Percentiles rank a stretch among this genome's conserved stretches.
These are phyloP conservation scores for Mus spretus DNA, from an alignment of 2,797 vertebrate species.

Conservation along the genomic window DNA sequence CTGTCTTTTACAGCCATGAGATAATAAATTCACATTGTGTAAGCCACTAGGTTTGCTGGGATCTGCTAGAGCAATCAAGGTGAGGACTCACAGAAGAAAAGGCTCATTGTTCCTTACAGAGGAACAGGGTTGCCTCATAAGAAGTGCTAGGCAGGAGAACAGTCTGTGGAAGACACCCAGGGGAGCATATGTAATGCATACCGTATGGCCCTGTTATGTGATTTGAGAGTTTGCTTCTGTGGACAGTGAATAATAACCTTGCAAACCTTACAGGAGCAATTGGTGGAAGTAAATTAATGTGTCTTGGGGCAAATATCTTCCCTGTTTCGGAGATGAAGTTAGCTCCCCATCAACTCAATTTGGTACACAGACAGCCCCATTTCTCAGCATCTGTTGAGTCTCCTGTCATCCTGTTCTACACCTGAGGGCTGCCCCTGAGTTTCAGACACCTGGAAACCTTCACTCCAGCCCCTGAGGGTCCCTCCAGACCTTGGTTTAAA, in stretches of 20 bases:
- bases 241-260: neutral
- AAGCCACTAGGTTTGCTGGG: neutral
- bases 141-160: fast-evolving
- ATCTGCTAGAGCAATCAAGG: neutral
- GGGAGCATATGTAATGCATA: neutral
- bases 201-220: fast-evolving
- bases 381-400: neutral
- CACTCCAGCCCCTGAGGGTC: neutral
- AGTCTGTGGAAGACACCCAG: neutral
- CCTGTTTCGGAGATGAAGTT: neutral
- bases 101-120: neutral
- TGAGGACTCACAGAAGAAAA: neutral
- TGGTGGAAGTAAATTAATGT: neutral
- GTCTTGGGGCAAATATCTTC: neutral
- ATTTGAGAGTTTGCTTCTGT: neutral
- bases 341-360: neutral
- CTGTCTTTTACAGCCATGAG: neutral
- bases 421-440: neutral
- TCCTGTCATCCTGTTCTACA: neutral
- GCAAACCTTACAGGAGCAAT: neutral
- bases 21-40: neutral
- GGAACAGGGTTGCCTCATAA: fast-evolving
- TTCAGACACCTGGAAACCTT: neutral
- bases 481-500: neutral
- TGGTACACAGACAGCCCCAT: neutral